Evolutionary conservation across 2,113 vertebrate species (phyloP).

Genomic region (Carettochelys insculpta): DNA sequence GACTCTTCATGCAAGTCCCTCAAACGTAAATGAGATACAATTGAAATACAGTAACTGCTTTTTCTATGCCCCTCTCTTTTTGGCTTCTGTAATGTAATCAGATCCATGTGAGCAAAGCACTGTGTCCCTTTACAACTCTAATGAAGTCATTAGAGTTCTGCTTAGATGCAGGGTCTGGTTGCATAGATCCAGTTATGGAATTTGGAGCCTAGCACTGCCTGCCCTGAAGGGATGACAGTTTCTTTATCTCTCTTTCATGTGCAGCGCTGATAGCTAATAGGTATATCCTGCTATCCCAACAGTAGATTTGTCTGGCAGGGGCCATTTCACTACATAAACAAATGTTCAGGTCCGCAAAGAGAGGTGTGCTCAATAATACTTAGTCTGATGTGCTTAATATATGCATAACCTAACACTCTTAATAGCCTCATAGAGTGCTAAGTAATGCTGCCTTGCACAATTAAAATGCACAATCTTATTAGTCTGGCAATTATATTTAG

Average conservation of each 20-base stretch:
- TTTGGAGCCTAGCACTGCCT: background rate
- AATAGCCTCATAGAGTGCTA: background rate
- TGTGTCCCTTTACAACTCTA: background rate
- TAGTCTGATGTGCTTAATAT: background rate
- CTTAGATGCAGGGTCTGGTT: fast-evolving
- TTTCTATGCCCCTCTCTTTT: background rate
- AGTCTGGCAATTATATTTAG: background rate
- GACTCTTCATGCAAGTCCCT: background rate
- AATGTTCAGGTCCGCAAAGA: background rate
- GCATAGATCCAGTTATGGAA: background rate
- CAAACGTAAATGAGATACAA: background rate
- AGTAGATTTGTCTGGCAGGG: background rate
- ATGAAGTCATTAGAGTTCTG: background rate
- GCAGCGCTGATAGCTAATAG: background rate
- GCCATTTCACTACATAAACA: background rate
- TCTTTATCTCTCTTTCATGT: background rate
- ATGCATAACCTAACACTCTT: background rate
- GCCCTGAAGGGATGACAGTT: background rate
- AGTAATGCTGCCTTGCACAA: background rate
- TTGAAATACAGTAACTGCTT: background rate
- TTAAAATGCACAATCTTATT: background rate
- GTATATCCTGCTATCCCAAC: background rate
- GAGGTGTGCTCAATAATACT: background rate
- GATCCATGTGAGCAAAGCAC: background rate
- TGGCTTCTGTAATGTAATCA: background rate